phyloP scores from a whole-genome alignment of 2,113 vertebrate species.

The Dasyornis broadbenti region DNA sequence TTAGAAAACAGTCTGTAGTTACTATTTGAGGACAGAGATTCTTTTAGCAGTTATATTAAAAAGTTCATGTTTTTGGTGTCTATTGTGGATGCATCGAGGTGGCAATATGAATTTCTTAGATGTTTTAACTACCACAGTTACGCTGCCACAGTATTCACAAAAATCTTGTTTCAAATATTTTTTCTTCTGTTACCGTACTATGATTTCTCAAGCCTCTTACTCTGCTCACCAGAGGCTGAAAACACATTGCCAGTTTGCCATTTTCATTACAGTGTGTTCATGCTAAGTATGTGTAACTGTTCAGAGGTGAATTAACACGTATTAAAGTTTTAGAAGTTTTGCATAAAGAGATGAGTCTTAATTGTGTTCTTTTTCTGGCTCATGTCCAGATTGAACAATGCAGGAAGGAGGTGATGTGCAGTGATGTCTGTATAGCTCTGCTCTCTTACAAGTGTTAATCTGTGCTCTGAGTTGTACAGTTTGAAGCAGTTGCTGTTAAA shows the following conservation, averaged over 20 bases:
- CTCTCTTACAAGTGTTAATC: background rate
- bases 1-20: background rate
- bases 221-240: background rate
- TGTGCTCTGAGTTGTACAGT: background rate
- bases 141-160: background rate
- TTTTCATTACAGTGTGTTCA: background rate
- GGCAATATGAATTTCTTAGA: background rate
- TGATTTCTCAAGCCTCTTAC: background rate
- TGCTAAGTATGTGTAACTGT: background rate
- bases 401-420: no score
- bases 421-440: background rate
- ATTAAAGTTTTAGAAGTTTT: conserved; percentile 25
- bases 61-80: background rate
- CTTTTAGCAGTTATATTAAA: background rate
- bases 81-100: background rate
- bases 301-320: background rate
- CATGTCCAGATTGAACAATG: background rate
- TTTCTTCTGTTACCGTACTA: background rate
- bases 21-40: background rate
- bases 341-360: background rate
- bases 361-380: background rate
- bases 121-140: background rate
- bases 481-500: background rate
- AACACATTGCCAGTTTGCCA: background rate
- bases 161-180: background rate